Percentiles rank a stretch among this genome's conserved stretches.
phyloP scores from a whole-genome alignment of 1,140 invertebrate genomes.

The Octopus sinensis region DNA sequence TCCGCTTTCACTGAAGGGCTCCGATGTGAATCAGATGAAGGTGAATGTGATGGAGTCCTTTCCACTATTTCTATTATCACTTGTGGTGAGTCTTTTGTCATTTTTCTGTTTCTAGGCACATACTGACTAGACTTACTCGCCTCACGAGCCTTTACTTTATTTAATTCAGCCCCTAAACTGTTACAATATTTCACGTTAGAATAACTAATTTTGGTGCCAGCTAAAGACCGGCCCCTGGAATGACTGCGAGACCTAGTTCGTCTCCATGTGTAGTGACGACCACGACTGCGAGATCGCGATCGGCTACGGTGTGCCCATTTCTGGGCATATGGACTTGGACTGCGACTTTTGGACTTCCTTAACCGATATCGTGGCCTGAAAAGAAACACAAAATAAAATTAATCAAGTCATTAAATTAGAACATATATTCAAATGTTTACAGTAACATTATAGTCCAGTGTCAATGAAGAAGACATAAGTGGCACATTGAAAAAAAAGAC shows the following conservation, averaged over 20 bases:
- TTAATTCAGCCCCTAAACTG: slow-evolving; percentile 54
- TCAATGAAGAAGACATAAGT: no score
- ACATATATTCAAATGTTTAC: no score
- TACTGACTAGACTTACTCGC: not conserved
- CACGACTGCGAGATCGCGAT: slow-evolving; percentile 31
- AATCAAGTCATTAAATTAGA: not conserved
- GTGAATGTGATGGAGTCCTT: slow-evolving; percentile 16
- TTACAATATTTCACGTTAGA: slow-evolving; percentile 34
- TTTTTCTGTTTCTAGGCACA: not conserved
- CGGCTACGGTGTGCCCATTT: slow-evolving; percentile 26
- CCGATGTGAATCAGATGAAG: slow-evolving; percentile 24
- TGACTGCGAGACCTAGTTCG: slow-evolving; percentile 28
- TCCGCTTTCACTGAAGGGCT: slow-evolving; percentile 19
- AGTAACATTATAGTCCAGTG: no score
- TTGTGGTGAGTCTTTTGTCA: not conserved
- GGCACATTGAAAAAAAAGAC: no score
- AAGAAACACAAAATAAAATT: not conserved
- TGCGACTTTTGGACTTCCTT: slow-evolving; percentile 31
- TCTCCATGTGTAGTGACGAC: slow-evolving; percentile 26
- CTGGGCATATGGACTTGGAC: slow-evolving; percentile 34
- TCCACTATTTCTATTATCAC: not conserved
- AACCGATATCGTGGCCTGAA: slow-evolving; percentile 27
- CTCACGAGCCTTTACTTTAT: slow-evolving; percentile 53
- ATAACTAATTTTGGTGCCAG: slow-evolving; percentile 29
- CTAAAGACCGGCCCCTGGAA: slow-evolving; percentile 21